Evolutionary conservation across 2,888 invertebrate species (phyloP), one percentile per base, ranked within the genome.

Genomic region (Himalopsyche anomala): DNA sequence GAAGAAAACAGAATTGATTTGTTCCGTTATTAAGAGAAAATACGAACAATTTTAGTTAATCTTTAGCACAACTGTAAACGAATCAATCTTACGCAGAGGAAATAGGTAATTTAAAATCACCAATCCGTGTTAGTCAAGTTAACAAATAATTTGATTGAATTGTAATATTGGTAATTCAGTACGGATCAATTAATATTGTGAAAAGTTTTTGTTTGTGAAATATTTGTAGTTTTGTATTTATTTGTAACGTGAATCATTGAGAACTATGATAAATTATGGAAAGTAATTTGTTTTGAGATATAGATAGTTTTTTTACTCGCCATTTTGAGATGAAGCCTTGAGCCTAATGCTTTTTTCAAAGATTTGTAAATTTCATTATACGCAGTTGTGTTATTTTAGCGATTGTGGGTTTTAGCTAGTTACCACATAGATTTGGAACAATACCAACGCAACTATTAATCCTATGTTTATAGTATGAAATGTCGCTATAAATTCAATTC

Each of bases 281-380:
- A 74, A 74, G 74, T 38, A 74, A 74, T 12, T 74, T 38, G 38
- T 15, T 74, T 19, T 74, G 0, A 62, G 12, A 51, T 51, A 15
- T 51, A 15, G 51, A 51, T 51, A 51, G 15, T 74, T 15, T 74
- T 74, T 36, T 36, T 9, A 36, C 11, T 74, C 5, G 36, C 38
- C 28, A 74, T 36, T 74, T 74, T 74, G 74, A 36, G 19, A 74
- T 74, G 12, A 36, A 74, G 38, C 74, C 74, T 74, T 74, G 74
- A 36, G 36, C 51, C 51, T 51, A 51, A 51, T 51, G 8, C 51
- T 12, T 51, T 15, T 15, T 15, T 3, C 2, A 15, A 51, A 15
- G 4, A 4, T 51, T 51, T 51, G 51, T 15, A 51, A 51, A 51
- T 51, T 51, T 51, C 51, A 51, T 51, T 51, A 5, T 0, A 51